These are phyloP conservation scores for Leptinotarsa defecta DNA, from an alignment of 1,140 invertebrate genomes.

Conservation along the genomic window DNA sequence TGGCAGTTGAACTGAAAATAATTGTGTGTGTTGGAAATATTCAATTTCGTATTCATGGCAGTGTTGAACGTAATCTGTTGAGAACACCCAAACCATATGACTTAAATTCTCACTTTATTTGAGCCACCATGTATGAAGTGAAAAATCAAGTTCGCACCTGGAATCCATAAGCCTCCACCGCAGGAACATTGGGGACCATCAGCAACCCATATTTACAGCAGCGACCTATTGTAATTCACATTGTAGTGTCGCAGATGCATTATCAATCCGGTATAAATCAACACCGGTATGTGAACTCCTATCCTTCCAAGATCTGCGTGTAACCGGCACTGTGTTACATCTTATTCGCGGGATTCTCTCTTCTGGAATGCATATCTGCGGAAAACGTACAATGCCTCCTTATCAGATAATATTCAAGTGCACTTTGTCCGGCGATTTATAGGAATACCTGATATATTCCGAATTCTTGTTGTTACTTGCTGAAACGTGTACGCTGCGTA, in stretches of 20 bases:
- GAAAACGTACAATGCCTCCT: constrained; percentile 28
- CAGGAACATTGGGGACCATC: constrained; percentile 42
- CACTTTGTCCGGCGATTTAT: constrained; percentile 23
- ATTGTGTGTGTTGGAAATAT: no score
- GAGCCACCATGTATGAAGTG: neutral
- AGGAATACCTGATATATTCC: constrained; percentile 24
- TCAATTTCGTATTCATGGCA: neutral
- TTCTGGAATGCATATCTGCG: constrained; percentile 30
- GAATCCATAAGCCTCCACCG: neutral
- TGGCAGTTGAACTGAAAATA: no score
- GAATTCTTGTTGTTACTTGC: constrained; percentile 18
- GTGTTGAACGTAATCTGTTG: neutral
- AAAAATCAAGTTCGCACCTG: constrained; percentile 26
- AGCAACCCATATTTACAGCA: constrained; percentile 46
- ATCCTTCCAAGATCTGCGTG: constrained; percentile 35
- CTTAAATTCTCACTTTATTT: neutral
- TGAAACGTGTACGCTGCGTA: neutral
- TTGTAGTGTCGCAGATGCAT: constrained; percentile 48
- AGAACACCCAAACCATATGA: no score
- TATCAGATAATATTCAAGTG: constrained; percentile 40
- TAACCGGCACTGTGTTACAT: constrained; percentile 38
- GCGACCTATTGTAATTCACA: constrained; percentile 46
- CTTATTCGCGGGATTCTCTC: constrained; percentile 31
- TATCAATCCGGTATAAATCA: constrained; percentile 47
- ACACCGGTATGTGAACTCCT: constrained; percentile 31